phyloP scores from a whole-genome alignment of 2,888 invertebrate species.

The Elgonia sp. region DNA sequence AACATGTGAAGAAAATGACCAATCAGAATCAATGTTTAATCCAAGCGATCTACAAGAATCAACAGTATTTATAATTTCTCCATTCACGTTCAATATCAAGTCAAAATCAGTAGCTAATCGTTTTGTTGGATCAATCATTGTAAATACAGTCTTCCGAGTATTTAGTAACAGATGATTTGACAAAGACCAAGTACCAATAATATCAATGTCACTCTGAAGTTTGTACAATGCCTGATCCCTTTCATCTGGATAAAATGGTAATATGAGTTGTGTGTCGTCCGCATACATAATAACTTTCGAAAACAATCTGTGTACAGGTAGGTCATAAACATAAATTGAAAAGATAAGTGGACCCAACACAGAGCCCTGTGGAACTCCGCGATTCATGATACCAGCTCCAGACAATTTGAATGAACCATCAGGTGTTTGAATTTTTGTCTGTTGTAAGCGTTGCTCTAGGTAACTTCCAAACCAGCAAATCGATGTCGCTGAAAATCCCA shows the following conservation, averaged over 20 bases:
- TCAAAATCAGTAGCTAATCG: too few species aligned
- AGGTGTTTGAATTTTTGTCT: not conserved
- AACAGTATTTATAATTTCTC: too few species aligned
- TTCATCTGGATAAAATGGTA: not conserved
- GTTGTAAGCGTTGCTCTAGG: not conserved
- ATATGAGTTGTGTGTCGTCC: not conserved
- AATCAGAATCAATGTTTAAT: too few species aligned
- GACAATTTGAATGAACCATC: not conserved
- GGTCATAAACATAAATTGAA: not conserved
- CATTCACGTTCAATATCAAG: too few species aligned
- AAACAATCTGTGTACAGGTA: not conserved
- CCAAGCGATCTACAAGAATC: too few species aligned
- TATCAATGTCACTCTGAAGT: not conserved
- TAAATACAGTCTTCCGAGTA: too few species aligned
- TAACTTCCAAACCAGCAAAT: not conserved
- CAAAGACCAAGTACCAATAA: not conserved
- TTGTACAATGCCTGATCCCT: not conserved
- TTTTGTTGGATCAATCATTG: too few species aligned
- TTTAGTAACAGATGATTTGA: not conserved
- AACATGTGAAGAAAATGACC: too few species aligned
- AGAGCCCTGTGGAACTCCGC: constrained; percentile 1
- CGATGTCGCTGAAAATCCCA: not conserved
- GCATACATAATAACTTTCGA: not conserved
- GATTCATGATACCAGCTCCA: too few species aligned
- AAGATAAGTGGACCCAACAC: not conserved